A percentile compares a stretch with the other conserved stretches of the same genome.
Conservation (phyloP, 2,888 invertebrate genomes). For the Athrips mouffetella region DNA sequence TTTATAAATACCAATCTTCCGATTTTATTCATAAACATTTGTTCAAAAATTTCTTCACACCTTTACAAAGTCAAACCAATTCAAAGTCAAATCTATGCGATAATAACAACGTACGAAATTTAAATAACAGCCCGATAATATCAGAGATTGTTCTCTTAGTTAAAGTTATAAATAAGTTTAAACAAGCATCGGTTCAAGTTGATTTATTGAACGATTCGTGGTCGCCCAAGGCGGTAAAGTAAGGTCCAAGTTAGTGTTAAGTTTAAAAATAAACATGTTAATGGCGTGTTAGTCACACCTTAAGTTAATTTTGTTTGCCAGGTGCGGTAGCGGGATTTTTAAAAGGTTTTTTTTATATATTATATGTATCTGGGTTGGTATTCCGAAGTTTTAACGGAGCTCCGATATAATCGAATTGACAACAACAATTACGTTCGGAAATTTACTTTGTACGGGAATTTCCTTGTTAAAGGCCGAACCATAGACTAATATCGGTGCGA, state of each 20-base stretch:
- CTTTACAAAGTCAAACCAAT: too few relatives aligned
- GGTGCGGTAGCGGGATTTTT: background rate
- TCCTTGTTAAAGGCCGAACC: too few relatives aligned
- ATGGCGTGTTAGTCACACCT: constrained; percentile 2
- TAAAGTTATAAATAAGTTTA: constrained; percentile 23
- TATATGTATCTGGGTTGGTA: too few relatives aligned
- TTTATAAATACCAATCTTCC: too few relatives aligned
- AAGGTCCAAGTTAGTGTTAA: background rate
- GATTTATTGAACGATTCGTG: constrained; percentile 18
- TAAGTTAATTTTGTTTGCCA: background rate
- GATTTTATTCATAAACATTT: too few relatives aligned
- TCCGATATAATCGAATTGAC: too few relatives aligned
- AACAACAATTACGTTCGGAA: too few relatives aligned
- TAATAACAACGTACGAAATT: constrained; percentile 18
- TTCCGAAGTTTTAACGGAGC: too few relatives aligned
- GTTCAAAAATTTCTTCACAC: too few relatives aligned
- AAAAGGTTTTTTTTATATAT: background rate
- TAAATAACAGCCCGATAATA: constrained; percentile 23
- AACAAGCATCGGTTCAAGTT: constrained; percentile 20
- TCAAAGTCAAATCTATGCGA: background rate
- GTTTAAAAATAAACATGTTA: constrained; percentile 2
- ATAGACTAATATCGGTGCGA: too few relatives aligned
- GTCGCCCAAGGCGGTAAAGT: constrained; percentile 10
- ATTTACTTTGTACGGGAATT: too few relatives aligned
- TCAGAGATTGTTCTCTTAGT: constrained; percentile 24